Evolutionary conservation across 2,113 vertebrate species (phyloP).

Genomic region (Corynorhinus townsendii): DNA sequence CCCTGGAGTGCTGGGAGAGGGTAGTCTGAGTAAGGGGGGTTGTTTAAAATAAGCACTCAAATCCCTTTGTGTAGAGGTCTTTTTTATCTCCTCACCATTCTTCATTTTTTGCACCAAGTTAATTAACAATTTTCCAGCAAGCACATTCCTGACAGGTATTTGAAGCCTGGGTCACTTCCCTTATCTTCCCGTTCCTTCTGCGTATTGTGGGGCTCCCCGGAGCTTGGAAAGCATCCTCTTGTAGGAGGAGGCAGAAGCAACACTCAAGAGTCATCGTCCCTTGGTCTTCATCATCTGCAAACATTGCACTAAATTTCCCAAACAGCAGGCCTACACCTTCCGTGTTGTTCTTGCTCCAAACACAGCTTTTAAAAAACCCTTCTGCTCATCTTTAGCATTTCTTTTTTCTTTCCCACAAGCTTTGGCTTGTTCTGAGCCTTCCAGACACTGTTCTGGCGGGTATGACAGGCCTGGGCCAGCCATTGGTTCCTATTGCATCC

Average conservation of each 20-base stretch:
- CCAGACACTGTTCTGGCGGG: background rate
- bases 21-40: background rate
- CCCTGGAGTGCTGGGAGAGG: background rate
- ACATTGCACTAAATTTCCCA: background rate
- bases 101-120: background rate
- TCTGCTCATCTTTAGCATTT: background rate
- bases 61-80: background rate
- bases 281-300: background rate
- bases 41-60: background rate
- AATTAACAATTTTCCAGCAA: constrained; percentile 32
- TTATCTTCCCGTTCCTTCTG: background rate
- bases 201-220: background rate
- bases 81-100: background rate
- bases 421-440: constrained; percentile 26
- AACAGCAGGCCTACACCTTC: background rate
- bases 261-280: background rate
- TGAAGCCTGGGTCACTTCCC: background rate
- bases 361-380: background rate
- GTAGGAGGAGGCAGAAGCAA: background rate
- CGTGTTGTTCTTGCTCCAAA: background rate
- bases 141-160: background rate
- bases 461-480: constrained; percentile 11
- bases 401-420: background rate
- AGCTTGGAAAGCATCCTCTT: background rate
- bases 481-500: background rate